These are phyloP conservation scores for Corvus moneduloides DNA, from an alignment of 2,113 vertebrate species.

Conservation along the genomic window DNA sequence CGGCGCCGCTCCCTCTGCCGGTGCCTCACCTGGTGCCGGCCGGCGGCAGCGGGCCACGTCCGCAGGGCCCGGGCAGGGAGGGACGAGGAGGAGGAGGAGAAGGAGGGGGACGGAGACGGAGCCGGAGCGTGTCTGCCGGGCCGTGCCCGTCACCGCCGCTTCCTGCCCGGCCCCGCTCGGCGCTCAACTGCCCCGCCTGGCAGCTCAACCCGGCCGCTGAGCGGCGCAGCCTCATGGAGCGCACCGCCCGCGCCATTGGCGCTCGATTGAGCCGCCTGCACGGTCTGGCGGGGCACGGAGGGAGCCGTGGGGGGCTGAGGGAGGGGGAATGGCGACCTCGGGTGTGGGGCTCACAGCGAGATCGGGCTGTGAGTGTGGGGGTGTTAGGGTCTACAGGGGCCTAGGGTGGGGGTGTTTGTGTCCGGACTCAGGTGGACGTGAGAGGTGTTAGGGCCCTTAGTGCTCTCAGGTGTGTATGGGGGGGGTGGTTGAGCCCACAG, in stretches of 20 bases:
- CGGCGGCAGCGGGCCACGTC: conserved; percentile 3
- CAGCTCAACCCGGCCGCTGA: neutral
- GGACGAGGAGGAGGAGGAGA: neutral
- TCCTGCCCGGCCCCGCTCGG: conserved; percentile 32
- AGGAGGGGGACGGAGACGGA: neutral
- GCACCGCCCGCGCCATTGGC: neutral
- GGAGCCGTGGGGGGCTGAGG: neutral
- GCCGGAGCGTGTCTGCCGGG: neutral
- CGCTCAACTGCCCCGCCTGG: neutral
- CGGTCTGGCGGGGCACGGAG: too few relatives aligned
- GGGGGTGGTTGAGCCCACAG: neutral
- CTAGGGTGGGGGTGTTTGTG: neutral
- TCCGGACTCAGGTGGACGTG: neutral
- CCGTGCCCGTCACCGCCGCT: neutral
- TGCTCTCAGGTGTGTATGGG: neutral
- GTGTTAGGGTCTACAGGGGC: rapidly evolving
- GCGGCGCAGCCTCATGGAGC: neutral
- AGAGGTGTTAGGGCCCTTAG: too few relatives aligned
- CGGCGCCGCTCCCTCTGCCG: neutral
- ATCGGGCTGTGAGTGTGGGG: rapidly evolving
- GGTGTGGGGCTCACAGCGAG: rapidly evolving
- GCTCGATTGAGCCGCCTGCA: neutral
- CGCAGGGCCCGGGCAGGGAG: neutral
- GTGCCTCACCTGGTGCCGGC: conserved; percentile 23
- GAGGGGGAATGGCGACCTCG: neutral